A percentile compares a stretch with the other conserved stretches of the same genome.
These are phyloP conservation scores for Cremastinae sp. DNA, from an alignment of 2,888 invertebrate genomes.

Conservation along the genomic window DNA sequence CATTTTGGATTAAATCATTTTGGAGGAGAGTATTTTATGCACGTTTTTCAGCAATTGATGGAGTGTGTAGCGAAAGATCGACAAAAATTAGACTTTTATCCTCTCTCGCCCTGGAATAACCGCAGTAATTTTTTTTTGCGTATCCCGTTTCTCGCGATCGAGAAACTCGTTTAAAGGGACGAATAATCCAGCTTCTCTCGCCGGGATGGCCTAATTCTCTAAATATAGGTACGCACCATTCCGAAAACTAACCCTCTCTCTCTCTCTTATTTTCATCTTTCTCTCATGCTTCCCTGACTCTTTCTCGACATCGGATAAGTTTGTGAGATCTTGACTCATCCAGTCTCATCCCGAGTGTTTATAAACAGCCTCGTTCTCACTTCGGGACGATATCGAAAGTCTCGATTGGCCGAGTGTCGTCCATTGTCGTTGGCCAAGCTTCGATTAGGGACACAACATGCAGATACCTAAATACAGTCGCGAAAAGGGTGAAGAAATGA, in stretches of 20 bases:
- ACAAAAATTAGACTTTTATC: no score
- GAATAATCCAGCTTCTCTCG: conserved; percentile 63
- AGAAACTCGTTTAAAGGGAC: conserved; percentile 60
- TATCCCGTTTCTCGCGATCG: not conserved
- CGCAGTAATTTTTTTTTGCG: no score
- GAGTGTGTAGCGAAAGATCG: no score
- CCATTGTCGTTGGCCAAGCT: not conserved
- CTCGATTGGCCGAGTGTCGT: not conserved
- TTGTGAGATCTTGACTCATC: conserved; percentile 76
- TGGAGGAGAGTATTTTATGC: no score
- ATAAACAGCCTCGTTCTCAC: conserved; percentile 72
- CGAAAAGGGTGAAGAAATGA: no score
- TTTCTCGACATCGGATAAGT: conserved; percentile 38
- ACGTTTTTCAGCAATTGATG: no score
- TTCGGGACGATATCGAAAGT: conserved; percentile 56
- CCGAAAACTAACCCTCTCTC: conserved; percentile 68
- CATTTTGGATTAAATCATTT: no score
- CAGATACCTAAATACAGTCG: no score
- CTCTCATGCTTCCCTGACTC: conserved; percentile 29
- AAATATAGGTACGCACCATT: conserved; percentile 69
- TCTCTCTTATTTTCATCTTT: conserved; percentile 40
- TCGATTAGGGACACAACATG: no score
- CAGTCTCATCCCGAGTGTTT: conserved; percentile 71
- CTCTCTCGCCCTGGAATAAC: no score
- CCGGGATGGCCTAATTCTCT: conserved; percentile 77